These are phyloP conservation scores for Psettodes erumei DNA, from an alignment of 2,113 vertebrate species.

Conservation along the genomic window DNA sequence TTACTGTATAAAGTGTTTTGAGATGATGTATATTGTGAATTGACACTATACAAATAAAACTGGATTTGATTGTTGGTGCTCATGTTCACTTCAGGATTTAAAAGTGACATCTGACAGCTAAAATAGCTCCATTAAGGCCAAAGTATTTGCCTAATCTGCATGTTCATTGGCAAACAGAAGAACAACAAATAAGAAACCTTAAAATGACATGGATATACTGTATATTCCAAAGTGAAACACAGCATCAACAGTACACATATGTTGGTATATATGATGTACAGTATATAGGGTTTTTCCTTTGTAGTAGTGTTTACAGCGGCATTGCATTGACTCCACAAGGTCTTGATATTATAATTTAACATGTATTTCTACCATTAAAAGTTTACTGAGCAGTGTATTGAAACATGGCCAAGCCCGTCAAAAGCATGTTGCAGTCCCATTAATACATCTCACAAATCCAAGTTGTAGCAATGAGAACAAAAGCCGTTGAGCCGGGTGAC, in stretches of 20 bases:
- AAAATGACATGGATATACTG: background rate
- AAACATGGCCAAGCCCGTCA: background rate
- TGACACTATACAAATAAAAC: no score
- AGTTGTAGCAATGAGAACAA: slow-evolving; percentile 35
- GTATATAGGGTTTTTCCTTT: background rate
- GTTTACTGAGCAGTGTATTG: background rate
- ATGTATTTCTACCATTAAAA: slow-evolving; percentile 4
- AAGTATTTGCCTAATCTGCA: background rate
- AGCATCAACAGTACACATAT: background rate
- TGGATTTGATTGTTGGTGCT: no score
- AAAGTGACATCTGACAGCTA: background rate
- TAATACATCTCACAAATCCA: slow-evolving; percentile 39
- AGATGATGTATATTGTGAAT: no score
- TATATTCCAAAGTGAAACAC: background rate
- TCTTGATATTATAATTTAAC: background rate
- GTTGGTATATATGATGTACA: background rate
- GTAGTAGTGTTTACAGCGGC: background rate
- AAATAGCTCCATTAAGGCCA: background rate
- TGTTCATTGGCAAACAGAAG: background rate
- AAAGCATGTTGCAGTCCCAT: slow-evolving; percentile 5
- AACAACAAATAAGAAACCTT: background rate
- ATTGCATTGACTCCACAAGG: background rate
- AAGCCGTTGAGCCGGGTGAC: slow-evolving; percentile 59
- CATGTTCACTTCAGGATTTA: no score
- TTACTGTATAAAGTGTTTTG: no score